These are phyloP conservation scores for Ditula angustiorana DNA, from an alignment of 2,888 invertebrate species.

Conservation along the genomic window DNA sequence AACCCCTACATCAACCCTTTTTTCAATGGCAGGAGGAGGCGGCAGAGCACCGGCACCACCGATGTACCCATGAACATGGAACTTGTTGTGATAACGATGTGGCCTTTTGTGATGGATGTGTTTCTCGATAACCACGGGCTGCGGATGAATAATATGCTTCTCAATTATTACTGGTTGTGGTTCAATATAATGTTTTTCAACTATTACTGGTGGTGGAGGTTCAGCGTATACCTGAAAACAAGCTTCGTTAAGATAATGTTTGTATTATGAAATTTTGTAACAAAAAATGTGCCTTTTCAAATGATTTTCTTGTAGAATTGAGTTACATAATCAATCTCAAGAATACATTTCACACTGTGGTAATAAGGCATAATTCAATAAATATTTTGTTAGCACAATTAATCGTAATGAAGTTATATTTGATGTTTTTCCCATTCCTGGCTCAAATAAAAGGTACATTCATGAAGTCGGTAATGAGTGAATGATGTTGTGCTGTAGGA, in stretches of 20 bases:
- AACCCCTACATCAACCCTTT: conserved; percentile 65
- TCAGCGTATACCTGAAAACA: conserved; percentile 63
- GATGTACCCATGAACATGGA: conserved; percentile 67
- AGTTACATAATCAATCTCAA: background rate
- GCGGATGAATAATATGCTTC: conserved; percentile 62
- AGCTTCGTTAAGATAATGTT: conserved; percentile 15
- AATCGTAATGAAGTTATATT: background rate
- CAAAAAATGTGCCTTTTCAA: background rate
- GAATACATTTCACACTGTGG: background rate
- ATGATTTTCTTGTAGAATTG: background rate
- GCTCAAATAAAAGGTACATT: background rate
- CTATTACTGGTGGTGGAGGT: conserved; percentile 54
- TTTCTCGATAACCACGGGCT: conserved; percentile 45
- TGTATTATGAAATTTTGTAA: background rate
- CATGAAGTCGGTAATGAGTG: conserved; percentile 2
- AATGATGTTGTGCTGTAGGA: conserved; percentile 14
- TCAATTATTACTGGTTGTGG: conserved; percentile 61
- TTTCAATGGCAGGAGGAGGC: conserved; percentile 57
- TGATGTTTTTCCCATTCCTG: background rate
- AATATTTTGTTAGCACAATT: conserved; percentile 27
- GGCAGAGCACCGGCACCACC: conserved; percentile 54
- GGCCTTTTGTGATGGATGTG: conserved; percentile 54
- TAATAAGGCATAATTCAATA: background rate
- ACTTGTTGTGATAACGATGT: conserved; percentile 64
- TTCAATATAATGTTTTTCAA: conserved; percentile 63